Base-by-base conservation (phyloP, 1,140 invertebrate genomes). In the Eurytemora carolleeae region DNA sequence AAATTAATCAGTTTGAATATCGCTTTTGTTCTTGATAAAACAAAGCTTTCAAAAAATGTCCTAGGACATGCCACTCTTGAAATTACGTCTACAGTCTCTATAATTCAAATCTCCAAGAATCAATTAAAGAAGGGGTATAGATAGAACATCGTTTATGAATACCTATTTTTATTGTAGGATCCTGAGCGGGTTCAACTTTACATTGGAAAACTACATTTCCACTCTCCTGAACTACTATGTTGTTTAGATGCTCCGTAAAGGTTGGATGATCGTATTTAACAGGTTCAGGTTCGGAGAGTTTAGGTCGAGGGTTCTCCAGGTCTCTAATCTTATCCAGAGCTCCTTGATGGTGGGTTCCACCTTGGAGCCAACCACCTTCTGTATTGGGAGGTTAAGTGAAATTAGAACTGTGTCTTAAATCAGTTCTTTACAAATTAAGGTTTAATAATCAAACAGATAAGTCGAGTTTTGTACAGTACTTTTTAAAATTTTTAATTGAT, bases 141-240 rank as follows among this genome's bases (percentile, higher is more conserved):
- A n/a, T n/a, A n/a, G n/a, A n/a, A n/a, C n/a, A n/a, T n/a, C n/a
- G n/a, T n/a, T n/a, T n/a, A n/a, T n/a, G n/a, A n/a, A 65, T 65
- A 75, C 72, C 72, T 67, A 93, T 86, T 68, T 84, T 85, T 76
- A 96, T 82, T 15, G 87, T 93, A 1, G 91, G 90, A 75, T 97
- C 92, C 71, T 88, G 86, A 15, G 87, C 84, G 31, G 92, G 92
- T 71, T 94, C 85, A 2, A 97, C 87, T 66, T 85, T 84, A 70
- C 89, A 94, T 73, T 95, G 89, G 69, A 98, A 98, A 72, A 90
- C 88, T 65, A 84, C 86, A 63, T 84, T 85, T 63, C 93, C 87
- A 57, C 84, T 84, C 76, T 97, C 92, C 61, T 82, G 82, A 67
- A 85, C 86, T 68, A 87, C 81, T 15, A 92, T 82, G 68, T 93